Evolutionary conservation across 2,113 vertebrate genomes (phyloP).

Genomic region (Phyllostomus discolor): DNA sequence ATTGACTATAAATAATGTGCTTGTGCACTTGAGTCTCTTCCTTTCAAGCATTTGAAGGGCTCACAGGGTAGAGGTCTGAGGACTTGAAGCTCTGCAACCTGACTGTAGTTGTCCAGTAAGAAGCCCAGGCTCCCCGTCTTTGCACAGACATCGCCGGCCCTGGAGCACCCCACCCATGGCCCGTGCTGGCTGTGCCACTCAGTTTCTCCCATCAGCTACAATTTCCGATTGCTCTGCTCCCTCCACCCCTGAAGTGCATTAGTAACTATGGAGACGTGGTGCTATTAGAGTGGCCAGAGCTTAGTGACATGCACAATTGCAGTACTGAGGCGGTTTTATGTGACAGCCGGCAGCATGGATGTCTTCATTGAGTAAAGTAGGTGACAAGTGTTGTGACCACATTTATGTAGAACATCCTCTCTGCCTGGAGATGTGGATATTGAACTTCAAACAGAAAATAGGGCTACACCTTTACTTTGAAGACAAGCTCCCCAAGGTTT

Average conservation of each 20-base stretch:
- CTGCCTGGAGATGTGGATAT: background rate
- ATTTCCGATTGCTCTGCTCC: background rate
- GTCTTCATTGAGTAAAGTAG: background rate
- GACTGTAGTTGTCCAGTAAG: background rate
- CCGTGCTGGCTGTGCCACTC: background rate
- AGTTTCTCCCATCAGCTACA: background rate
- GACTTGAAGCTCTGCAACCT: background rate
- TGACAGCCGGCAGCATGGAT: background rate
- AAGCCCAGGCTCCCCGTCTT: background rate
- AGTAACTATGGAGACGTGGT: constrained; percentile 56
- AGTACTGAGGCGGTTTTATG: background rate
- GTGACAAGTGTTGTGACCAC: background rate
- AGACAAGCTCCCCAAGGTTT: background rate
- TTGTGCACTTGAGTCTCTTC: background rate
- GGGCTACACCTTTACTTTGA: background rate
- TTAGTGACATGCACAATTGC: background rate
- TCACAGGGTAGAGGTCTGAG: background rate
- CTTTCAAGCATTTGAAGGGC: background rate
- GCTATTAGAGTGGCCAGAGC: background rate
- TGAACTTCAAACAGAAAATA: background rate
- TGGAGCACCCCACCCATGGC: background rate
- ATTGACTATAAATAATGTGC: background rate
- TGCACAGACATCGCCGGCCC: fast-evolving
- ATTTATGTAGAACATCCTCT: background rate
- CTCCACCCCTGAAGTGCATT: background rate